Base-by-base conservation (phyloP, 2,888 invertebrate genomes). In the Tillus elongatus region DNA sequence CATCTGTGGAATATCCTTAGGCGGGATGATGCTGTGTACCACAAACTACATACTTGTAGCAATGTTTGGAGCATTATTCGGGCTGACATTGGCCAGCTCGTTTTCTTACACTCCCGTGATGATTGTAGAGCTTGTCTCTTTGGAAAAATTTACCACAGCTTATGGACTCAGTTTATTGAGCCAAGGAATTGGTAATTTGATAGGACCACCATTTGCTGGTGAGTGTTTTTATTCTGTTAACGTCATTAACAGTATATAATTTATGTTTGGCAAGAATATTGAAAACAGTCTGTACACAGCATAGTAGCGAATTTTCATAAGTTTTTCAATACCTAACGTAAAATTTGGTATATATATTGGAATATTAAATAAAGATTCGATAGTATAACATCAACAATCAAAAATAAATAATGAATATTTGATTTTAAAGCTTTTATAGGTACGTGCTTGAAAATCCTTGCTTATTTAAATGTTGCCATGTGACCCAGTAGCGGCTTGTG, bases 181-280 rank as follows among this genome's bases (percentile, higher is more conserved):
- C 41, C 91, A 95, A 65, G 96, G 96, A 9, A 77, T 95, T 43
- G 93, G 92, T 3, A 91, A 90, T 69, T 72, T 95, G 32, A 71
- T 87, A 42, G 96, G 95, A 34, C 95, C 96, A 4, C 91, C 93
- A 0, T 62, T 95, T 36, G 91, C 90, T 55, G 95, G 95, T 79
- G 51, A 44, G 40, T 32, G 11, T n/a, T n/a, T n/a, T n/a, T n/a
- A n/a, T n/a, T 24, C 24, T 24, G 24, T 24, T 24, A n/a, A 24
- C n/a, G n/a, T n/a, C n/a, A n/a, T n/a, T n/a, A n/a, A n/a, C n/a
- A n/a, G n/a, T n/a, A n/a, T n/a, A n/a, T n/a, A n/a, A n/a, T n/a
- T 30, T 6, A 30, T 10, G 8, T 13, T 27, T 14, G 19, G 3
- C 34, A 41, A 37, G 35, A 10, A 13, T 35, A 6, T 15, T 8